Percentiles rank a stretch among this genome's conserved stretches.
Conservation (phyloP, 37 sponge, comb jelly and placozoan genomes). For the Chondrilla cf. caribensis region DNA sequence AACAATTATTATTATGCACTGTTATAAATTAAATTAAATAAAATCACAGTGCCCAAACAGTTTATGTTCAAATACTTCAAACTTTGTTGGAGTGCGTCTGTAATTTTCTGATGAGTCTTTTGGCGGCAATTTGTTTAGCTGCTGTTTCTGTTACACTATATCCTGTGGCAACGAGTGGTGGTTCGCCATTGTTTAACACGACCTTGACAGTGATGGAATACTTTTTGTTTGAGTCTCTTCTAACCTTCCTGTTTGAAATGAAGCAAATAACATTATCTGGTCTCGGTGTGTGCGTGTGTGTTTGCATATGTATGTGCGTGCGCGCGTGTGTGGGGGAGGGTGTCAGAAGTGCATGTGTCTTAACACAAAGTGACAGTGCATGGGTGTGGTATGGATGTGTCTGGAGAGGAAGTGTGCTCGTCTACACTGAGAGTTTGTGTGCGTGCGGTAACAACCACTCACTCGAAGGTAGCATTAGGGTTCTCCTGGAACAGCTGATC, state of each 20-base stretch:
- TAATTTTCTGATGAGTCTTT: neutral
- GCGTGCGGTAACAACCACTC: neutral
- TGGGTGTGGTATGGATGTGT: neutral
- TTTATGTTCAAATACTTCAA: too few species aligned
- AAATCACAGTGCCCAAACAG: too few species aligned
- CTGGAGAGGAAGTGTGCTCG: too few species aligned
- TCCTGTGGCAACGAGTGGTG: neutral
- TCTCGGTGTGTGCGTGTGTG: too few species aligned
- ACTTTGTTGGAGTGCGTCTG: too few species aligned
- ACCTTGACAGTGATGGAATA: neutral
- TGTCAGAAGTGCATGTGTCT: too few species aligned
- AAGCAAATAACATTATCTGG: too few species aligned
- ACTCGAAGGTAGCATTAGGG: neutral
- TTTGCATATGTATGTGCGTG: too few species aligned
- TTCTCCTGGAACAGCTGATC: neutral
- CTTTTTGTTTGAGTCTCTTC: neutral
- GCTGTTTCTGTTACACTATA: neutral
- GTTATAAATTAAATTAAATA: too few species aligned
- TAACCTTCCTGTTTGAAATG: neutral
- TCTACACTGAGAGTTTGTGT: neutral
- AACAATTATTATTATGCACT: too few species aligned
- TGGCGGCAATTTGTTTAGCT: slow-evolving; percentile 12
- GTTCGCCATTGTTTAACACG: neutral
- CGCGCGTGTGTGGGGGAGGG: too few species aligned
- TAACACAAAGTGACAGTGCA: neutral